Evolutionary conservation across 2,113 vertebrate species (phyloP).

Genomic region (Apodemus sylvaticus): DNA sequence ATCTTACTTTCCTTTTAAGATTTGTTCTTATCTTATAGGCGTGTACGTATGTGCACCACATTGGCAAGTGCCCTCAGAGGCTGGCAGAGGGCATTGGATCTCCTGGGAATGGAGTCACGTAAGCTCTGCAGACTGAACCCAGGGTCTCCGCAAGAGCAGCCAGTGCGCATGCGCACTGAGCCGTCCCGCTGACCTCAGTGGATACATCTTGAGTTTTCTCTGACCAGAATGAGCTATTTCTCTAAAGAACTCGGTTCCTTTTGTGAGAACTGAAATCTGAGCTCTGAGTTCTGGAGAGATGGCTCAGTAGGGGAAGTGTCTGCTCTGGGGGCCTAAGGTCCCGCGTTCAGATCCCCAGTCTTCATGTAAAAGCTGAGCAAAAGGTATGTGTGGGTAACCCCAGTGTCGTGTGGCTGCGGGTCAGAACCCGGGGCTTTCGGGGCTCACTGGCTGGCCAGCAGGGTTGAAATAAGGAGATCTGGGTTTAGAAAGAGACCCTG

Average conservation of each 20-base stretch:
- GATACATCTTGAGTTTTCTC: neutral
- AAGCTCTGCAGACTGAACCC: neutral
- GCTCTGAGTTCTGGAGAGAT: neutral
- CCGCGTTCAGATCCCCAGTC: neutral
- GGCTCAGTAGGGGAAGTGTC: neutral
- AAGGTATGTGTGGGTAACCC: neutral
- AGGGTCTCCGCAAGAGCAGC: too few relatives aligned
- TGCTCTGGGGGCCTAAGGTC: too few relatives aligned
- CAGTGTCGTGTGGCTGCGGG: neutral
- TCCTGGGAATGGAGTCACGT: neutral
- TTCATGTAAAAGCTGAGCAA: neutral
- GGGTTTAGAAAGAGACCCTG: neutral
- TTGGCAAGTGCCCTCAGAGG: neutral
- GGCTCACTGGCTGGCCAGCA: neutral
- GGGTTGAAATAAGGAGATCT: neutral
- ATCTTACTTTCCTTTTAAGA: neutral
- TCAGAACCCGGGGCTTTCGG: neutral
- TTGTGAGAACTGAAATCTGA: neutral
- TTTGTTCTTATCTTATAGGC: neutral
- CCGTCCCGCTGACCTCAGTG: neutral
- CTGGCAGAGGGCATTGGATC: neutral
- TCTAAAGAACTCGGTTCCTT: neutral
- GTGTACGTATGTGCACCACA: neutral
- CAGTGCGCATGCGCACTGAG: neutral
- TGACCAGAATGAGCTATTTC: neutral